Evolutionary conservation across 2,113 vertebrate genomes (phyloP), one percentile per base, ranked within the genome.

Genomic region (Centropristis striata): DNA sequence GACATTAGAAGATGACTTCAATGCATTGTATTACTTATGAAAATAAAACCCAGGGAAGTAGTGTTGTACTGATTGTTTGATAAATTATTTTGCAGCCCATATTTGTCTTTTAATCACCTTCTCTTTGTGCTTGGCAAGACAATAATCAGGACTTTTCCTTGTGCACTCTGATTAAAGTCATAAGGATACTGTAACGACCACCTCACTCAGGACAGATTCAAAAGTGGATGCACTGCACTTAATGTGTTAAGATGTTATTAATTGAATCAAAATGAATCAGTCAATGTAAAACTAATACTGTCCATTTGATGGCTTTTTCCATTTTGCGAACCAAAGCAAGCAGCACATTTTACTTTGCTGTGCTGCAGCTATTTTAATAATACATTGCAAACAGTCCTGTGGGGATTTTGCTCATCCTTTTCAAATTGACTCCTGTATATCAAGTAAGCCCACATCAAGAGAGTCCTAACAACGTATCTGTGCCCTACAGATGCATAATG

Each of bases 401-500:
- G 55, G 72, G 80, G 51, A 81, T 80, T 61, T 20, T 68, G 50
- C 39, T 78, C 76, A 85, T 80, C 47, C 44, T 71, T 80, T 80
- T 74, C 27, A 85, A 75, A 86, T 64, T 80, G 57, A 81, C 51
- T 68, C 58, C 69, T 77, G 32, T 71, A 57, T 32, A 68, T 50
- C 39, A 78, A 54, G 41, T 57, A 21, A 70, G 69, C 63, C 53
- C 58, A 63, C 37, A 59, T 41, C 23, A 37, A 46, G 25, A 73
- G 28, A 39, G 23, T 18, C 8, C 61, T 21, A 27, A 36, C 16
- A 41, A 61, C 53, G 21, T 44, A 53, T 47, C 46, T 59, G 50
- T 39, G 58, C 39, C 71, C 49, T 37, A 13, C 21, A 66, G 46
- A 74, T 39, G 39, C 44, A 71, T 36, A 57, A 78, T 20, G 18